Evolutionary conservation across 2,113 vertebrate species (phyloP).

Genomic region (Lontra canadensis): DNA sequence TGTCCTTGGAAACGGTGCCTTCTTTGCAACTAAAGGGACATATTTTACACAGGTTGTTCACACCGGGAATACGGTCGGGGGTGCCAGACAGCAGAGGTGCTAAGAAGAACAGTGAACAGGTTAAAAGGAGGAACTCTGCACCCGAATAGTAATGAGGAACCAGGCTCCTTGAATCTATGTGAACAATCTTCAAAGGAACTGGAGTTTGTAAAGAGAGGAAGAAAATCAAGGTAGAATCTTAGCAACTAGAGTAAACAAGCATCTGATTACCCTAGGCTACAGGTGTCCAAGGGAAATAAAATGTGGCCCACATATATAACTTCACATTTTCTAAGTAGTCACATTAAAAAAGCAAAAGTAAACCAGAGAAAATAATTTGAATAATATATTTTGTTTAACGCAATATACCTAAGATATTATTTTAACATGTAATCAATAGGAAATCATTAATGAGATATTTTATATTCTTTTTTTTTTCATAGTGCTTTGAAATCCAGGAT

Average conservation of each 20-base stretch:
- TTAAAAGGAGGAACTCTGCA: not conserved
- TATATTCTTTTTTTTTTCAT: not conserved
- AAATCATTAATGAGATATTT: not conserved
- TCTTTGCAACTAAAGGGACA: not conserved
- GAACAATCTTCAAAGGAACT: conserved; percentile 2
- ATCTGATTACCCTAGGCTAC: not conserved
- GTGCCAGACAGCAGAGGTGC: not conserved
- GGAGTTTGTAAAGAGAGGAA: not conserved
- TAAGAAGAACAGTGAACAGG: not conserved
- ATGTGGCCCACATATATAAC: not conserved
- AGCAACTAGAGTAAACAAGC: conserved; percentile 42
- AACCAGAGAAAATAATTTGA: conserved; percentile 32
- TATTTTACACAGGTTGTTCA: not conserved
- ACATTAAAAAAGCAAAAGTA: not conserved
- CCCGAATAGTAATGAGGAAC: not conserved
- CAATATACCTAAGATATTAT: not conserved
- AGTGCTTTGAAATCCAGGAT: not conserved
- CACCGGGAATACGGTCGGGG: not conserved
- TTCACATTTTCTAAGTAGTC: conserved; percentile 33
- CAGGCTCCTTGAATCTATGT: not conserved
- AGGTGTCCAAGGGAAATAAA: not conserved
- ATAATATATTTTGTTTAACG: not conserved
- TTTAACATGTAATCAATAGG: not conserved
- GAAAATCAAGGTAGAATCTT: conserved; percentile 37
- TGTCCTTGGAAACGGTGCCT: not conserved